Conservation (phyloP, 2,888 invertebrate species). For the Melanargia galathea region DNA sequence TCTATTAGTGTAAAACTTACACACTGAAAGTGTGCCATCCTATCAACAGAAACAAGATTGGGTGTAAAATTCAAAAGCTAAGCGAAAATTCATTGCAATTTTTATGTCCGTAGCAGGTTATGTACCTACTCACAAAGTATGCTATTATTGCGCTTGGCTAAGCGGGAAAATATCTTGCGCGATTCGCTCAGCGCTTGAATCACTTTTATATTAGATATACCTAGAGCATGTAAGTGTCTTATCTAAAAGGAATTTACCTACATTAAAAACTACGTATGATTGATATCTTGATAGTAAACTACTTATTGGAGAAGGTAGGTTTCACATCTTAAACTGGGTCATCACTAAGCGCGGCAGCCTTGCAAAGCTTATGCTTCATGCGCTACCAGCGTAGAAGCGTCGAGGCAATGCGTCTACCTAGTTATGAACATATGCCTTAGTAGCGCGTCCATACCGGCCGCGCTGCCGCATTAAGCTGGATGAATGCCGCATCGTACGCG, state of each 20-base stretch:
- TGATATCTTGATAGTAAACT: not conserved
- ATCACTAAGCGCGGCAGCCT: too few species aligned
- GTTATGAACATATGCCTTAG: too few species aligned
- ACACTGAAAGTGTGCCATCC: not conserved
- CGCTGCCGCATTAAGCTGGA: too few species aligned
- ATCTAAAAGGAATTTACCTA: not conserved
- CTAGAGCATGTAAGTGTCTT: not conserved
- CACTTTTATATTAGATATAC: not conserved
- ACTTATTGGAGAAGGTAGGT: too few species aligned
- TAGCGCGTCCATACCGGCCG: too few species aligned
- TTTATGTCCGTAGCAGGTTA: conserved; percentile 12
- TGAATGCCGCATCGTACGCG: too few species aligned
- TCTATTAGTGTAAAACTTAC: not conserved
- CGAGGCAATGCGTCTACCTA: too few species aligned
- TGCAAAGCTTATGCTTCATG: too few species aligned
- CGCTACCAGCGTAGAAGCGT: too few species aligned
- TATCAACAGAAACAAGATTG: conserved; percentile 5
- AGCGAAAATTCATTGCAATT: conserved; percentile 20
- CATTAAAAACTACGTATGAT: not conserved
- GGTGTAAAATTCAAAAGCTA: conserved; percentile 8
- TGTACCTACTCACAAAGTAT: conserved; percentile 17
- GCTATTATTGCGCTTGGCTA: conserved; percentile 27
- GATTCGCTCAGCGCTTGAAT: conserved; percentile 13
- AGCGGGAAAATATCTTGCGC: conserved; percentile 22
- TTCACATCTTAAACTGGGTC: too few species aligned